Evolutionary conservation across 2,113 vertebrate species (phyloP), one percentile per base, ranked within the genome.

Genomic region (Merops nubicus): DNA sequence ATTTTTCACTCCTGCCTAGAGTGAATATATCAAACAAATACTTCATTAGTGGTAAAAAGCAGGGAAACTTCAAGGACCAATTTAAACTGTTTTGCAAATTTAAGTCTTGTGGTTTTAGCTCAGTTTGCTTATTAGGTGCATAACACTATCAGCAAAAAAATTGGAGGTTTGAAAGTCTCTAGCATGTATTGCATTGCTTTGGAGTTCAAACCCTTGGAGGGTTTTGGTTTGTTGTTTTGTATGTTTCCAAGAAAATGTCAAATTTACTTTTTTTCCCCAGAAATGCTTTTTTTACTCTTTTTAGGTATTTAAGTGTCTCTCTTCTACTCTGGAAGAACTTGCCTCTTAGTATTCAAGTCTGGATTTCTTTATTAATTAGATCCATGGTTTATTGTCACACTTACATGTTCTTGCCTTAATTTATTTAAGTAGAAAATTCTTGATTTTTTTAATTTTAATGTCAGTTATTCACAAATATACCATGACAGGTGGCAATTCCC

Each of bases 341-440:
- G 5, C 1, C 11, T 69, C 87, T 70, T 48, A n/a, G 28, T 79
- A 36, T 74, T 67, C 23, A 91, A 40, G 59, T 9, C 10, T 64
- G 26, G 72, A 34, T 70, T 82, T 72, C 2, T 26, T 92, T 80
- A 70, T 48, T 63, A 56, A 31, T 79, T 69, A 8, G 7, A 17
- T 60, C 36, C 2, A 2, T n/a, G 15, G 17, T 53, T 62, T 56
- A 40, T 56, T 72, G 33, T 70, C 5, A 17, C 0, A 0, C 47
- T 10, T 69, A 25, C n/a, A 54, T 19, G 9, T 25, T 78, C 77
- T 90, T 77, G 38, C 77, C n/a, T 45, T 80, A 43, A 85, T 68
- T 47, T 75, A 8, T 47, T 76, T 40, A 78, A 88, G 42, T 51
- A 60, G 62, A 51, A 89, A 75, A 72, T 43, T 21, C 3, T 26